Evolutionary conservation across 2,888 invertebrate species (phyloP), one percentile per base, ranked within the genome.

Genomic region (Eulithis prunata): DNA sequence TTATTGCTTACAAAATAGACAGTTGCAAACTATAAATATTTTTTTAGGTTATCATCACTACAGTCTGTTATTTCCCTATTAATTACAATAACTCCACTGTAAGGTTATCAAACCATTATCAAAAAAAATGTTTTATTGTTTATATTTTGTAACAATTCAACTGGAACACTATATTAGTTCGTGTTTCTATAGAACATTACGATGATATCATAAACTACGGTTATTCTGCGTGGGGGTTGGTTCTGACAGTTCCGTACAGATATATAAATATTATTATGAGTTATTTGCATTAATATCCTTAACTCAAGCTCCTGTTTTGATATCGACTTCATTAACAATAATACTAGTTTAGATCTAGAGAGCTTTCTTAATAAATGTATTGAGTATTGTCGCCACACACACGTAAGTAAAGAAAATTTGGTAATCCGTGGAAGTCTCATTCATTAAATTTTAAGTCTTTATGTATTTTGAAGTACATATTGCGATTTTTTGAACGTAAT

Each of bases 101-200:
- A 65, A 59, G 79, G 81, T 84, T 84, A 84, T 82, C 82, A 68
- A 28, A 51, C 28, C 47, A 66, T 68, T 79, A 80, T 82, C 77
- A 65, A 53, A 67, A 59, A 62, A 72, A 43, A 71, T 78, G 69
- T 65, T 68, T 76, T 77, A 79, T 83, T 84, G 78, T 80, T 79
- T 74, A 55, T 52, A 11, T 49, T 59, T 53, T 57, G 64, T 76
- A 68, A 74, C 74, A 55, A 62, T 57, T 46, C 13, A 36, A 64
- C 3, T 64, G n/a, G 28, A 59, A 12, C 58, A 64, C 54, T 64
- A 28, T 14, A 28, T 58, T 10, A 28, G 41, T 41, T 54, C 63
- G 58, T 62, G 56, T 5, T 38, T 14, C 13, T 45, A 21, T 45
- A 32, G 45, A 49, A 58, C n/a, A 12, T 8, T 8, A 38, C 4